phyloP scores from a whole-genome alignment of 2,888 invertebrate species.

The Xylota segnis region DNA sequence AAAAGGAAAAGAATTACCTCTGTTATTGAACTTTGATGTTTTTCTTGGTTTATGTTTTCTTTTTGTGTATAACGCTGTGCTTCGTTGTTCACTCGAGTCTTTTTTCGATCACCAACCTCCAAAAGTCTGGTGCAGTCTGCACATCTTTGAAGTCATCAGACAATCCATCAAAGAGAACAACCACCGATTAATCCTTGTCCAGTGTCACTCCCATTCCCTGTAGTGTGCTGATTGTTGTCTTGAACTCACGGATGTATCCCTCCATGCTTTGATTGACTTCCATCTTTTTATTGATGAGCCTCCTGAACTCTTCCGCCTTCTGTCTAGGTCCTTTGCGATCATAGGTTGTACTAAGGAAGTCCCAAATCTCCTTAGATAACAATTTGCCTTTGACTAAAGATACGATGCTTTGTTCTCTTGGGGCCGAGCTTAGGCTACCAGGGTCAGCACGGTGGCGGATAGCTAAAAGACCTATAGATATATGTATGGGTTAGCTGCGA shows the following conservation, averaged over 20 bases:
- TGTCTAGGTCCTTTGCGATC: slow-evolving; percentile 56
- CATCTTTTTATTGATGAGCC: slow-evolving; percentile 32
- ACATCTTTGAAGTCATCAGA: slow-evolving; percentile 32
- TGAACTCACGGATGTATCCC: slow-evolving; percentile 27
- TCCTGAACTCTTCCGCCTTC: slow-evolving; percentile 48
- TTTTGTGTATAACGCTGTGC: slow-evolving; percentile 3
- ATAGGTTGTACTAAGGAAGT: slow-evolving; percentile 43
- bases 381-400: slow-evolving; percentile 47
- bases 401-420: slow-evolving; percentile 44
- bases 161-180: slow-evolving; percentile 13
- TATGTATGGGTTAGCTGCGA: too few relatives aligned
- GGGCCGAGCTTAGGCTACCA: too few relatives aligned
- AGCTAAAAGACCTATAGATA: too few relatives aligned
- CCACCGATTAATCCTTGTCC: slow-evolving; percentile 31
- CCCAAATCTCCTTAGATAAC: slow-evolving; percentile 58
- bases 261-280: slow-evolving; percentile 4
- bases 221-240: slow-evolving; percentile 23
- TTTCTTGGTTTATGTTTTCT: background rate
- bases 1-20: slow-evolving; percentile 18
- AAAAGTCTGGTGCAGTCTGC: slow-evolving; percentile 21
- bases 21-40: background rate
- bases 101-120: slow-evolving; percentile 5
- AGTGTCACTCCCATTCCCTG: slow-evolving; percentile 26
- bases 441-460: too few relatives aligned
- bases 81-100: background rate